Evolutionary conservation across 64 coral and sea anemone species (phyloP).

Genomic region (Platygyra sinensis): DNA sequence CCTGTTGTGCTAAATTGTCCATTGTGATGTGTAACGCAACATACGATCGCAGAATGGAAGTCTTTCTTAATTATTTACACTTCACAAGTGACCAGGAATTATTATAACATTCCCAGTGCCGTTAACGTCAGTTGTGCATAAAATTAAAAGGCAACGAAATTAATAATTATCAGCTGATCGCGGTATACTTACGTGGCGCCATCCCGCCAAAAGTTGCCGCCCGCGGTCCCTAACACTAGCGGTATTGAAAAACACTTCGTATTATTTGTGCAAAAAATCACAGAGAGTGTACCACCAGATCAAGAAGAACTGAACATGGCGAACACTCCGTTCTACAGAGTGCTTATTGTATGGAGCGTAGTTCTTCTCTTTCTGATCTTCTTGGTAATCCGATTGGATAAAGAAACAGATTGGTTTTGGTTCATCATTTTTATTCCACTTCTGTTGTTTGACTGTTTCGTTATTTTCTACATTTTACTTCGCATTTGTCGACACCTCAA

Average conservation of each 20-base stretch:
- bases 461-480: slow-evolving; percentile 61
- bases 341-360: slow-evolving; percentile 84
- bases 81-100: background rate
- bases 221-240: slow-evolving; percentile 4
- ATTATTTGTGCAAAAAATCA: background rate
- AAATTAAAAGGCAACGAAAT: background rate
- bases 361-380: slow-evolving; percentile 84
- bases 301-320: slow-evolving; percentile 50
- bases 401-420: slow-evolving; percentile 84
- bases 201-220: background rate
- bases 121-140: background rate
- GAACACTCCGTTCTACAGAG: slow-evolving; percentile 57
- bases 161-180: background rate
- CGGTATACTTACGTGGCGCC: background rate
- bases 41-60: background rate
- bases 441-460: slow-evolving; percentile 69
- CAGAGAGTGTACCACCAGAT: background rate
- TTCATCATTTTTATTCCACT: slow-evolving; percentile 94
- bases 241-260: background rate
- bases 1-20: slow-evolving; percentile 64
- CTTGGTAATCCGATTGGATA: slow-evolving; percentile 83
- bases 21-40: background rate
- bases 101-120: background rate
- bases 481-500: slow-evolving; percentile 72
- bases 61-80: background rate